Evolutionary conservation across 2,888 invertebrate genomes (phyloP), one percentile per base, ranked within the genome.

Genomic region (Elgonia sp.): DNA sequence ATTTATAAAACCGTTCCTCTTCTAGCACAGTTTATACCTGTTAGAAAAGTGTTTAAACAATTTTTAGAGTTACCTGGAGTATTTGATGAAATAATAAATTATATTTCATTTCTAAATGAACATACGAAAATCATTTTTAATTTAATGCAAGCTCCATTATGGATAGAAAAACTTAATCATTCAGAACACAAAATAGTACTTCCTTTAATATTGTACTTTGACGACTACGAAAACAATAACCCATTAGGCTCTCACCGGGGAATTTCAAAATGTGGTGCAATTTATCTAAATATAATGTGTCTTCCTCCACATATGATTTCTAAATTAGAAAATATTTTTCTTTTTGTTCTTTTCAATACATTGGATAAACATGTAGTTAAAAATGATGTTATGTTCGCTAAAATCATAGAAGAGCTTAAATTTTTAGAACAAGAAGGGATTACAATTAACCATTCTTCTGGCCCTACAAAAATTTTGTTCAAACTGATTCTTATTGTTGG

Each of bases 161-260:
- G 90, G 89, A 87, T 82, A 73, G 20, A 62, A 12, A 62, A 73
- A 65, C 14, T 55, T 3, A 1, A 39, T 40, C 29, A 29, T 29
- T 89, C 87, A 67, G n/a, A 65, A 9, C 65, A 75, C 6, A 63
- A 67, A 20, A 67, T 62, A 88, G 20, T 83, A 4, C 39, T 63
- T 63, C 63, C 63, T 63, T 42, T 84, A 14, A 37, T 89, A 12
- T 16, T 60, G 9, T 89, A 80, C 42, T 87, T 77, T 40, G 89
- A 90, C 79, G 89, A 90, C 63, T 89, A 87, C 39, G 87, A 90
- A 53, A 75, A 69, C 0, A 89, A 89, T 60, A 90, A 90, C 55
- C 88, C 89, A 16, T 57, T 89, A 0, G 89, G 89, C 29, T 80
- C 69, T n/a, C 89, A 86, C 50, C 69, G 76, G 57, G 81, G 79